Percentiles rank a stretch among this genome's conserved stretches.
Conservation (phyloP, 2,113 vertebrate species). For the Rhea americana region DNA sequence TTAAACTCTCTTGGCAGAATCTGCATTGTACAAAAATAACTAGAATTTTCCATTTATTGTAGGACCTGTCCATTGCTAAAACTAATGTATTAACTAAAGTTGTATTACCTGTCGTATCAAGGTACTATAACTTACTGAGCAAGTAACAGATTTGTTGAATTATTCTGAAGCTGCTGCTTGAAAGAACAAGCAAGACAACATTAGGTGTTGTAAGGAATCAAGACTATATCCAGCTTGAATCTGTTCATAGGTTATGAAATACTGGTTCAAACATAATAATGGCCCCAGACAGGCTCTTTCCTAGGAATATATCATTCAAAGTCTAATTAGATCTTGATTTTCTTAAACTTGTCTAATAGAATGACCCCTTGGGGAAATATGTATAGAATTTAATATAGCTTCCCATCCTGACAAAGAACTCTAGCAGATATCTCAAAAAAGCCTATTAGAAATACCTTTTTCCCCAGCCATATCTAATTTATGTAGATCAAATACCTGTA, state of each 20-base stretch:
- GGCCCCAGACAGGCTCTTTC: background rate
- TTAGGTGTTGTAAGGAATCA: background rate
- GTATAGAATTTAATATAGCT: background rate
- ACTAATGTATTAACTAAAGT: background rate
- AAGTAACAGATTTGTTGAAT: background rate
- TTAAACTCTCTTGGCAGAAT: background rate
- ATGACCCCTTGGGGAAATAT: background rate
- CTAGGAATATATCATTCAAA: background rate
- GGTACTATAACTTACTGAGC: background rate
- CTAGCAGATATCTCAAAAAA: background rate
- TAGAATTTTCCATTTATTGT: background rate
- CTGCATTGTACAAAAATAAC: background rate
- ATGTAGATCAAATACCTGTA: background rate
- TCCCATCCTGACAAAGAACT: background rate
- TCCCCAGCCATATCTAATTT: background rate
- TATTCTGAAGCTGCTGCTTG: background rate
- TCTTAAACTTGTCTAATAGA: background rate
- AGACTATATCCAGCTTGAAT: background rate
- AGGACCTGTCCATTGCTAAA: background rate
- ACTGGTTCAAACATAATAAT: background rate
- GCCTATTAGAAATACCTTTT: fast-evolving
- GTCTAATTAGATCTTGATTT: background rate
- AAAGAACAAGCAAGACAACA: background rate
- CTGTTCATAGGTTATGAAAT: background rate
- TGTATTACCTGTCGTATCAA: background rate